phyloP scores from a whole-genome alignment of 92 coral and sea anemone species.

The Porites lobata region DNA sequence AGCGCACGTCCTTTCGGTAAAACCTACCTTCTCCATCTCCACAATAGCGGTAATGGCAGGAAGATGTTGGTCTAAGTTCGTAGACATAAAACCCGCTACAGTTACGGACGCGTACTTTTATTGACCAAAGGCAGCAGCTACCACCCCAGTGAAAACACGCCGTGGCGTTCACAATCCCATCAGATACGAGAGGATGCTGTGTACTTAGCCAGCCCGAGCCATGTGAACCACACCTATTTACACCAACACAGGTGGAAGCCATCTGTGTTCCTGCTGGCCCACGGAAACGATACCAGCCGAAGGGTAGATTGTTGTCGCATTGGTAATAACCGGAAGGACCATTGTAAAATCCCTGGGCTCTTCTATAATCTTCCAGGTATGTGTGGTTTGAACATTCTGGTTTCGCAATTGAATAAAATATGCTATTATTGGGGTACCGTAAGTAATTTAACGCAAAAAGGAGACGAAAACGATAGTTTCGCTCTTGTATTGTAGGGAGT shows the following conservation, averaged over 20 bases:
- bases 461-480: no score
- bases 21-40: slow-evolving; percentile 36
- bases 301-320: slow-evolving; percentile 20
- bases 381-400: slow-evolving; percentile 13
- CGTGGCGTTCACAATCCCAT: slow-evolving; percentile 46
- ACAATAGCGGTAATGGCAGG: slow-evolving; percentile 16
- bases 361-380: slow-evolving; percentile 4
- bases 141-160: slow-evolving; percentile 43
- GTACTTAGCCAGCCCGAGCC: slow-evolving; percentile 71
- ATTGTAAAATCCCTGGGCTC: neutral
- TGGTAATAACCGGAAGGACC: slow-evolving; percentile 23
- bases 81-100: slow-evolving; percentile 72
- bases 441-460: no score
- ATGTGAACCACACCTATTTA: slow-evolving; percentile 46
- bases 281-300: slow-evolving; percentile 69
- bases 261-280: slow-evolving; percentile 69
- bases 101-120: slow-evolving; percentile 55
- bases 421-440: no score
- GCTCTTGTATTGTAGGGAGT: no score
- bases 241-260: slow-evolving; percentile 36
- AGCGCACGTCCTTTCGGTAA: no score
- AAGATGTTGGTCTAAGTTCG: slow-evolving; percentile 20
- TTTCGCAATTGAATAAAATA: neutral
- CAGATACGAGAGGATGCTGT: slow-evolving; percentile 46
- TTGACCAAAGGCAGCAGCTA: slow-evolving; percentile 25